Conservation (phyloP, 2,797 vertebrate genomes). For the Ptychobarbus kaznakovi region DNA sequence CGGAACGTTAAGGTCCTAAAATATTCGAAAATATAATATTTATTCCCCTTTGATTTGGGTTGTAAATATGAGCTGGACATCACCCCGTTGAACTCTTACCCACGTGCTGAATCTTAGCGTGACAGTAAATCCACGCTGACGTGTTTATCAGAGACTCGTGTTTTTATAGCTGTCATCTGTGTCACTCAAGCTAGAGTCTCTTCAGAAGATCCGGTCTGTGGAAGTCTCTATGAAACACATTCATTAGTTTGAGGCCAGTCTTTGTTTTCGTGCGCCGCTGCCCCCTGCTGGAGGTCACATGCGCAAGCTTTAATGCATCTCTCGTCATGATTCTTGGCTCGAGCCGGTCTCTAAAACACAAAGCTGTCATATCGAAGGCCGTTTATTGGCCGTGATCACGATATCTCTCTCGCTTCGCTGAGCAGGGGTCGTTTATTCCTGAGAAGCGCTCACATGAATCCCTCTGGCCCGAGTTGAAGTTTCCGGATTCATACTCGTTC, state of each 20-base stretch:
- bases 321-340: neutral
- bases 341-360: neutral
- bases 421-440: slow-evolving; percentile 3
- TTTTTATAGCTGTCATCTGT: neutral
- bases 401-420: neutral
- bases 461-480: slow-evolving; percentile 17
- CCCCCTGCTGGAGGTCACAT: slow-evolving; percentile 43
- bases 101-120: neutral
- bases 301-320: neutral
- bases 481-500: slow-evolving; percentile 46
- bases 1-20: neutral
- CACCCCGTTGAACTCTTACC: neutral
- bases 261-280: slow-evolving; percentile 8
- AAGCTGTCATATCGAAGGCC: slow-evolving; percentile 14
- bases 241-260: neutral
- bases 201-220: neutral
- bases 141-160: slow-evolving; percentile 1
- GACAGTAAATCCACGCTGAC: neutral
- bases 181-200: neutral
- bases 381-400: neutral
- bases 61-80: neutral
- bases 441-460: slow-evolving; percentile 32
- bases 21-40: neutral
- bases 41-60: neutral
- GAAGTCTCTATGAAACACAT: neutral